Conservation (phyloP, 2,797 vertebrate species). For the Danio tinwini region DNA sequence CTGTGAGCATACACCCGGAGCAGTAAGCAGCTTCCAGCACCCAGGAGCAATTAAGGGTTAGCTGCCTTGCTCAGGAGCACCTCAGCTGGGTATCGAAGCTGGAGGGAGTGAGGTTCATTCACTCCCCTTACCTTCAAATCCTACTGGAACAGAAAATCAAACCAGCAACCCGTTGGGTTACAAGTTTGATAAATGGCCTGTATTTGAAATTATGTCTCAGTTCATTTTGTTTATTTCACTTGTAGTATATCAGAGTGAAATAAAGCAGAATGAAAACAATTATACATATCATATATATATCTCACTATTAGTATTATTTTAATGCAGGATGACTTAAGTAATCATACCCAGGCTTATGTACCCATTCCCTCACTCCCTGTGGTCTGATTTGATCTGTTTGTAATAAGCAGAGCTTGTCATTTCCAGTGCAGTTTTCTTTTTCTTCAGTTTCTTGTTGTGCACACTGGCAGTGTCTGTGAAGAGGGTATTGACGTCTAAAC, state of each 20-base stretch:
- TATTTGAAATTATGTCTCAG: no score
- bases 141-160: no score
- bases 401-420: constrained; percentile 86
- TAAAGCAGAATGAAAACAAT: constrained; percentile 69
- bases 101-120: no score
- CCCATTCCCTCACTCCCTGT: constrained; percentile 73
- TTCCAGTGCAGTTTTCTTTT: constrained; percentile 51
- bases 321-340: constrained; percentile 72
- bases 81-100: no score
- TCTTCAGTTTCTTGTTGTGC: constrained; percentile 62
- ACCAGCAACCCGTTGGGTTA: no score
- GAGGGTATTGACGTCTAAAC: constrained; percentile 52
- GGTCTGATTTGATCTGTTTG: constrained; percentile 88
- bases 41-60: no score
- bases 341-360: constrained; percentile 71
- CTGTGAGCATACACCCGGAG: no score
- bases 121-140: no score
- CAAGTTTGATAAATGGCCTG: no score
- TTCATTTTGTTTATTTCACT: no score
- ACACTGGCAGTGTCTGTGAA: constrained; percentile 71
- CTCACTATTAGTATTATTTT: not conserved
- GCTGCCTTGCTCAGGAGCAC: no score
- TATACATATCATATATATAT: constrained; percentile 64
- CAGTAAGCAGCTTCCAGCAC: no score
- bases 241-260: constrained; percentile 63